Conservation (phyloP, 2,888 invertebrate genomes). For the Panorpa germanica region DNA sequence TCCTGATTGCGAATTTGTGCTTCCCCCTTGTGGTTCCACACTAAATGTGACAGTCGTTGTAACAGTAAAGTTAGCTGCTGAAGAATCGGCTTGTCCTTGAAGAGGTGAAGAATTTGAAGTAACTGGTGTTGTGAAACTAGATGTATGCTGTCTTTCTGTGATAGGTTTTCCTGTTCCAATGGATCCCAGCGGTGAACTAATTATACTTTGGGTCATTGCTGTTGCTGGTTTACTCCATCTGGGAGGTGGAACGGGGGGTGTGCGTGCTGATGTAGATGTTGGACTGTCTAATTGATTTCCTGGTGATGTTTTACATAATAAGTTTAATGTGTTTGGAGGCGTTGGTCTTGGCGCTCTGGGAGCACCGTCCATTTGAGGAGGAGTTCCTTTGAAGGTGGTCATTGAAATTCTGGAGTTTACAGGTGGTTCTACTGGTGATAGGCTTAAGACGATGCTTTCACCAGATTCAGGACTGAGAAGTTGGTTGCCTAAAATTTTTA, state of each 20-base stretch:
- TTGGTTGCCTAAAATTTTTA: conserved; percentile 18
- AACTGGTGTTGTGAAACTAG: conserved; percentile 23
- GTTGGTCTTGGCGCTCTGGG: conserved; percentile 53
- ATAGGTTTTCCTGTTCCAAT: conserved; percentile 49
- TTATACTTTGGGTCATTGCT: too few species aligned
- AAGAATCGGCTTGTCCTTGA: conserved; percentile 24
- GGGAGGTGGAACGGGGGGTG: conserved; percentile 70
- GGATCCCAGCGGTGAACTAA: conserved; percentile 72
- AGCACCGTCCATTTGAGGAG: conserved; percentile 27
- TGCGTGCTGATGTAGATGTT: conserved; percentile 17
- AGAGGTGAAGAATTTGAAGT: conserved; percentile 21
- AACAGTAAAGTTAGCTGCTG: conserved; percentile 56
- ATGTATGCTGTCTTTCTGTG: conserved; percentile 17
- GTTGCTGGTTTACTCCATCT: conserved; percentile 66
- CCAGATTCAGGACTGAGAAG: conserved; percentile 33
- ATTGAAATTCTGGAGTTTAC: conserved; percentile 22
- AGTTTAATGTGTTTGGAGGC: conserved; percentile 66
- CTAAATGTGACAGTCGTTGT: conserved; percentile 77
- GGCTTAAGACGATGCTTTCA: conserved; percentile 53
- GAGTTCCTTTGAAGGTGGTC: conserved; percentile 48
- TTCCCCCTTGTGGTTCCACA: too few species aligned
- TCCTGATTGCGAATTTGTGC: conserved; percentile 16
- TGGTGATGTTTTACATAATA: conserved; percentile 46
- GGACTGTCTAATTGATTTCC: too few species aligned
- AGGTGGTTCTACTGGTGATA: conserved; percentile 45